These are phyloP conservation scores for Cassiopea xamachana DNA, from an alignment of 30 jellyfish, hydroid and myxozoan species.

Conservation along the genomic window DNA sequence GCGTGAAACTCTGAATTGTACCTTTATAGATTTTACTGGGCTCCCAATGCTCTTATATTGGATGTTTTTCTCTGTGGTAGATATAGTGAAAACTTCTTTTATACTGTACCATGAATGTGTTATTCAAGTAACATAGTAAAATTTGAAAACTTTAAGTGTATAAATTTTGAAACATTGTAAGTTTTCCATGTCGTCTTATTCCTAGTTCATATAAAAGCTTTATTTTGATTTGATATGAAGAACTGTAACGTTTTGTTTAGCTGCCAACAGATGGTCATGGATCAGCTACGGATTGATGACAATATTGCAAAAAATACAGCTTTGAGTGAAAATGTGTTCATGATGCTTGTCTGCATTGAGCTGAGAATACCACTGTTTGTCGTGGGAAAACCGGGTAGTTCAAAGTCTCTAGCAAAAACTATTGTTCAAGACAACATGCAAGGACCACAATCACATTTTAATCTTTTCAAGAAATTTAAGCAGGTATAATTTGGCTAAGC, in stretches of 20 bases:
- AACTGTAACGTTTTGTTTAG: conserved; percentile 14
- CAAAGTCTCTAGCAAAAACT: conserved; percentile 83
- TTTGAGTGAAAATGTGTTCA: conserved; percentile 74
- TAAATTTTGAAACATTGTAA: too few relatives aligned
- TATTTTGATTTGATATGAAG: background rate
- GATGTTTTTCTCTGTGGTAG: too few relatives aligned
- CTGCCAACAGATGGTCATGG: conserved; percentile 75
- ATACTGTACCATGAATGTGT: too few relatives aligned
- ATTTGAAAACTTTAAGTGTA: too few relatives aligned
- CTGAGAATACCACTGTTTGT: conserved; percentile 87
- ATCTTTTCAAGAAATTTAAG: conserved; percentile 73
- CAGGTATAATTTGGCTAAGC: conserved; percentile 29
- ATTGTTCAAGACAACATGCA: conserved; percentile 84
- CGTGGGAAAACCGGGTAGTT: conserved; percentile 88
- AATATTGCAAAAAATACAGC: conserved; percentile 2
- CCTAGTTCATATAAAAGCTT: too few relatives aligned
- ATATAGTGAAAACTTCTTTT: too few relatives aligned
- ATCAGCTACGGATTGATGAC: conserved; percentile 74
- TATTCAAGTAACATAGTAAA: too few relatives aligned
- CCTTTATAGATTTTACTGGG: too few relatives aligned
- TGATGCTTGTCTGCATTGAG: conserved; percentile 89
- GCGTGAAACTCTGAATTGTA: too few relatives aligned
- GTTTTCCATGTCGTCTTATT: too few relatives aligned
- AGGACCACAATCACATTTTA: conserved; percentile 74
- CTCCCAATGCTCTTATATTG: too few relatives aligned